Evolutionary conservation across 2,113 vertebrate genomes (phyloP).

Genomic region (Scomber japonicus): DNA sequence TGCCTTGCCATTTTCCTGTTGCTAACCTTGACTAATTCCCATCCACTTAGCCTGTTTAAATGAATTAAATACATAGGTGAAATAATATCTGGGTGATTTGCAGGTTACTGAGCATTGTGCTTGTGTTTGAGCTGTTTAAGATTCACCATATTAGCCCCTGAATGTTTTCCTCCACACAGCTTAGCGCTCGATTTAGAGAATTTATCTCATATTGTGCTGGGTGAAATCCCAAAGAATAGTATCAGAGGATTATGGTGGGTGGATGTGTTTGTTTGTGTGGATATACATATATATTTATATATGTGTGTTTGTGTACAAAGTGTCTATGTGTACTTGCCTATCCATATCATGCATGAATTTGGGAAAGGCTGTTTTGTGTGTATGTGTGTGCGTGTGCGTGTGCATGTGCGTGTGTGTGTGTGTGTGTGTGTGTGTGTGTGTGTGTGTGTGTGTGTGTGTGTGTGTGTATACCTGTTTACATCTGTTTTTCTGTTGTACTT

Average conservation of each 20-base stretch:
- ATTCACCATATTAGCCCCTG: slow-evolving; percentile 55
- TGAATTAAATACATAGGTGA: slow-evolving; percentile 40
- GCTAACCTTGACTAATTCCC: slow-evolving; percentile 35
- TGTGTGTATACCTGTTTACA: not conserved
- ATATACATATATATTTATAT: slow-evolving; percentile 9
- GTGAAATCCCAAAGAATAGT: slow-evolving; percentile 57
- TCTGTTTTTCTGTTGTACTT: too few species aligned
- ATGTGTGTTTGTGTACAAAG: not conserved
- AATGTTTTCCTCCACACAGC: slow-evolving; percentile 57
- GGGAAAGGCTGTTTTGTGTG: not conserved
- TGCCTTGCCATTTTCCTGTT: slow-evolving; percentile 11
- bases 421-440: too few species aligned
- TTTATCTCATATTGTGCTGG: slow-evolving; percentile 55
- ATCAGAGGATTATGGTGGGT: slow-evolving; percentile 61
- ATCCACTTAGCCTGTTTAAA: slow-evolving; percentile 38
- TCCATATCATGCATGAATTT: slow-evolving; percentile 3
- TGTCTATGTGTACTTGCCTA: not conserved
- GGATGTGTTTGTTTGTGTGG: slow-evolving; percentile 35
- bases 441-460: not conserved
- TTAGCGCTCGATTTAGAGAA: slow-evolving; percentile 56
- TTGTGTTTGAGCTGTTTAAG: slow-evolving; percentile 37
- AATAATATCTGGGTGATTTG: slow-evolving; percentile 54
- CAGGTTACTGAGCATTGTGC: slow-evolving; percentile 41
- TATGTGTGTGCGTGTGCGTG: too few species aligned
- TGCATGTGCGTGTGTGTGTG: too few species aligned